Evolutionary conservation across 35 echinoderm and acorn worm species (phyloP).

Genomic region (Chiridota heheva): DNA sequence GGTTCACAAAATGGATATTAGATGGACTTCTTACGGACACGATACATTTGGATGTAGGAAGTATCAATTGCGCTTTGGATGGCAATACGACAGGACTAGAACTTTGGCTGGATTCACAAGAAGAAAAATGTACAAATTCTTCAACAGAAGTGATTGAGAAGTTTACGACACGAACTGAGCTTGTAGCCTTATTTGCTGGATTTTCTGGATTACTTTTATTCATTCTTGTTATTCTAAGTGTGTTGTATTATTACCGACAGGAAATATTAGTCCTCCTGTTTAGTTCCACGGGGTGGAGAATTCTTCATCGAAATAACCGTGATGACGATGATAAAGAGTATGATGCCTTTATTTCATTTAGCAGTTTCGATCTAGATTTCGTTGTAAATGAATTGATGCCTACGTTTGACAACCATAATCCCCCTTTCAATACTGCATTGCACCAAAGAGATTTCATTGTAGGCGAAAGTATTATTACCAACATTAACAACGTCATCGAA

Average conservation of each 20-base stretch:
- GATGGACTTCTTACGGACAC: too few species aligned
- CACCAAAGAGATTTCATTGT: conserved; percentile 73
- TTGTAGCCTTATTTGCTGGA: background rate
- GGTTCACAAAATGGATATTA: too few species aligned
- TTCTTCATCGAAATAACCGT: conserved; percentile 12
- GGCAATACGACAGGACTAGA: too few species aligned
- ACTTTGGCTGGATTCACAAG: too few species aligned
- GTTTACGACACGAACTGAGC: background rate
- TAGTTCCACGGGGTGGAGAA: conserved; percentile 13
- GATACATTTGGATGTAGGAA: too few species aligned
- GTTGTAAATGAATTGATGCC: conserved; percentile 53
- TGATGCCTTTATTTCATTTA: conserved; percentile 71
- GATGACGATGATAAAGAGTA: conserved; percentile 43
- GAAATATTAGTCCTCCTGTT: conserved; percentile 42
- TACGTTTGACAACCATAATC: conserved; percentile 37
- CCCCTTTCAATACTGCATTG: conserved; percentile 53
- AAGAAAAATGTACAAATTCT: background rate
- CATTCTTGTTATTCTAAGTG: background rate
- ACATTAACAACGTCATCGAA: conserved; percentile 59
- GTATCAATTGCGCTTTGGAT: too few species aligned
- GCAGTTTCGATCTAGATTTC: conserved; percentile 45
- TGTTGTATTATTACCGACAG: background rate
- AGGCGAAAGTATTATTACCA: conserved; percentile 54
- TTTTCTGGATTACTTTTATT: background rate
- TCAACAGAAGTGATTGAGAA: background rate